Evolutionary conservation across 1,140 invertebrate species (phyloP).

Genomic region (Magallana ariakensis): DNA sequence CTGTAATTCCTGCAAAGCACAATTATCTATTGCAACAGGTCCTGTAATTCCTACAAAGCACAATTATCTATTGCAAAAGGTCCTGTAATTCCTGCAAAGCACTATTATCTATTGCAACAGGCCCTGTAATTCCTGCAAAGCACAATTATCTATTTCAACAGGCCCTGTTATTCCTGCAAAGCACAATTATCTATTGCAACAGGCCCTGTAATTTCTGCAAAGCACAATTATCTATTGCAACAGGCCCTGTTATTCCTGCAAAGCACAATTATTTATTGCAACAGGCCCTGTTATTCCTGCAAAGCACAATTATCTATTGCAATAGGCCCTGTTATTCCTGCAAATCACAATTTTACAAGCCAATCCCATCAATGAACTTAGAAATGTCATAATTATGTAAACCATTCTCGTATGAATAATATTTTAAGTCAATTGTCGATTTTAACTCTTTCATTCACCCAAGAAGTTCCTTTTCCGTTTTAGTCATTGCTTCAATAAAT

Average conservation of each 20-base stretch:
- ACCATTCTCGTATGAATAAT: no score
- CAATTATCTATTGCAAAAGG: conserved; percentile 52
- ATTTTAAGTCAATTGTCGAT: no score
- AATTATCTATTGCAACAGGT: conserved; percentile 49
- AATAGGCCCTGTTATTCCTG: conserved; percentile 51
- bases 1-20: conserved; percentile 47
- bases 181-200: conserved; percentile 54
- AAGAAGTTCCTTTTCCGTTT: no score
- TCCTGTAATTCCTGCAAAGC: conserved; percentile 48
- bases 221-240: conserved; percentile 51
- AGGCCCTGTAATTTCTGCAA: conserved; percentile 49
- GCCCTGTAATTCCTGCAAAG: conserved; percentile 48
- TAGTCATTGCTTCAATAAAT: no score
- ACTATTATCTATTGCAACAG: conserved; percentile 54
- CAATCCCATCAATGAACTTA: no score
- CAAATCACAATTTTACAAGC: not conserved
- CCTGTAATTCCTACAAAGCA: conserved; percentile 49
- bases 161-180: conserved; percentile 50
- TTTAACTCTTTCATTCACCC: no score
- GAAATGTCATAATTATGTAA: no score
- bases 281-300: conserved; percentile 52
- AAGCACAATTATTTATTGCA: conserved; percentile 49
- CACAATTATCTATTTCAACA: conserved; percentile 53
- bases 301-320: conserved; percentile 51
- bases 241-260: conserved; percentile 50